Percentiles rank a stretch among this genome's conserved stretches.
These are phyloP conservation scores for Ursus arctos DNA, from an alignment of 2,113 vertebrate genomes.

Conservation along the genomic window DNA sequence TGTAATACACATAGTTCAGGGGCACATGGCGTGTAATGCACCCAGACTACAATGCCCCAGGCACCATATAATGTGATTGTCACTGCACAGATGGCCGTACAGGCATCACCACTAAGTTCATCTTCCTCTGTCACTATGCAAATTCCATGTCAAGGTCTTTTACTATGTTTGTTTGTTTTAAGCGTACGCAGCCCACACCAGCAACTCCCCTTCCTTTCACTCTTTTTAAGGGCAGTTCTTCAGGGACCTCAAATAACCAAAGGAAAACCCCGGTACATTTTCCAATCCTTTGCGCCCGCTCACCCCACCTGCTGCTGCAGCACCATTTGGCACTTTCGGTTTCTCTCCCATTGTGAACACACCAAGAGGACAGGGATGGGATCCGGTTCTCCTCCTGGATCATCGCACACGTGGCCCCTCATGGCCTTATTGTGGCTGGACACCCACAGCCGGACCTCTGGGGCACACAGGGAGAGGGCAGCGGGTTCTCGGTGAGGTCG, in stretches of 20 bases:
- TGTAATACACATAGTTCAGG: background rate
- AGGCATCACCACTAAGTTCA: background rate
- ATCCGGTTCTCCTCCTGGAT: fast-evolving
- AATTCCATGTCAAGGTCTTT: background rate
- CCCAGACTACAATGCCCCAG: no score
- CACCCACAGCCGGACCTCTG: background rate
- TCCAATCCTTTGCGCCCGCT: background rate
- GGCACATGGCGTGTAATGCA: background rate
- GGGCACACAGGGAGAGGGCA: background rate
- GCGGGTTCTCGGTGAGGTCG: slow-evolving; percentile 5
- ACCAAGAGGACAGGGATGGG: background rate
- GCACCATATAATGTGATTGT: background rate
- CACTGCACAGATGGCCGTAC: background rate
- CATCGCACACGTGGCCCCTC: background rate
- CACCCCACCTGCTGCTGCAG: background rate
- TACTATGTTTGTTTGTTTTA: background rate
- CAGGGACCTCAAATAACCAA: background rate
- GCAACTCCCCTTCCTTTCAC: background rate
- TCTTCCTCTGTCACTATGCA: background rate
- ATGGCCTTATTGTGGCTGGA: background rate
- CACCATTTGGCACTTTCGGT: background rate
- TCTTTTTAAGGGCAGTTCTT: background rate
- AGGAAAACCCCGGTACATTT: background rate
- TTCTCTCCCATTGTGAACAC: no score
- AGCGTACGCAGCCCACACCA: background rate